These are phyloP conservation scores for Zosterops hypoxanthus DNA, from an alignment of 2,113 vertebrate species.

Conservation along the genomic window DNA sequence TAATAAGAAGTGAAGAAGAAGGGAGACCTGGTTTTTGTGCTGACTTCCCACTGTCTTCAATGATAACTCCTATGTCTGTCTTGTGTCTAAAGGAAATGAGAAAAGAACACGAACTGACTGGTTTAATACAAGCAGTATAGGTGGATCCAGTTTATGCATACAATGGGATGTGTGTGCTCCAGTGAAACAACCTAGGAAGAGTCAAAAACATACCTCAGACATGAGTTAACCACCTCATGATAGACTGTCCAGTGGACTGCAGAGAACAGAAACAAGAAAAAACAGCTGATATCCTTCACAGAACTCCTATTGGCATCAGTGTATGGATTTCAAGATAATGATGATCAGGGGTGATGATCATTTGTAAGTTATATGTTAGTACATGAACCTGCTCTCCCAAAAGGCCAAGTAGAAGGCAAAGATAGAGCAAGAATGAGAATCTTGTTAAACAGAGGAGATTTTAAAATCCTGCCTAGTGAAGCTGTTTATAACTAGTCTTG, in stretches of 20 bases:
- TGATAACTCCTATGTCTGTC: not conserved
- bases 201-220: not conserved
- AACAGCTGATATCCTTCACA: not conserved
- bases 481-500: not conserved
- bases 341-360: not conserved
- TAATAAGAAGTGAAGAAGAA: not conserved
- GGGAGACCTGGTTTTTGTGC: not conserved
- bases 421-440: not conserved
- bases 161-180: not conserved
- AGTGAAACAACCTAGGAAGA: not conserved
- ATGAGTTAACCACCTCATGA: not conserved
- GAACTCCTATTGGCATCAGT: not conserved
- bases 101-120: not conserved
- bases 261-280: not conserved
- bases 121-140: not conserved
- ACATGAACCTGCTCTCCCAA: not conserved
- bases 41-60: not conserved
- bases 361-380: not conserved
- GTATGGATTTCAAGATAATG: not conserved
- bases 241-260: not conserved
- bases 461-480: not conserved
- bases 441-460: not conserved
- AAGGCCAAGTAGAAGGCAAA: not conserved
- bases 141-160: not conserved
- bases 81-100: not conserved